Evolutionary conservation across 2,797 vertebrate genomes (phyloP), one percentile per base, ranked within the genome.

Genomic region (Oreonectes daqikongensis): DNA sequence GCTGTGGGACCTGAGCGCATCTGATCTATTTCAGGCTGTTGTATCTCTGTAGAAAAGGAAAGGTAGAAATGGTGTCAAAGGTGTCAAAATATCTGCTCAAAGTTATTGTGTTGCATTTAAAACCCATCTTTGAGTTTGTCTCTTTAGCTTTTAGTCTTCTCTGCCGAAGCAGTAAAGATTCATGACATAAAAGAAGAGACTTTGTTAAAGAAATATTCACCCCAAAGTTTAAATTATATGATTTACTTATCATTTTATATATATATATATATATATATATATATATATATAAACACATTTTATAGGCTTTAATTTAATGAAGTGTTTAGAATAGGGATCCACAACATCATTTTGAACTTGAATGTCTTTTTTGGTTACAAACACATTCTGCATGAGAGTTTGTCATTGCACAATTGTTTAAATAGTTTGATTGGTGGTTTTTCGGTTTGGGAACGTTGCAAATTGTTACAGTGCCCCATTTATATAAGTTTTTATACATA

Each of bases 21-120:
- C 38, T 6, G n/a, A 35, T 75, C 73, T 68, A 60, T 75, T 75
- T 75, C 40, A 35, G 40, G 42, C 52, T 67, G 44, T 35, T 75
- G n/a, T 67, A 67, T 67, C 52, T 30, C 52, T 32, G 11, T 17
- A 67, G n/a, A 15, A 55, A 44, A 53, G 22, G 20, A n/a, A n/a
- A n/a, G n/a, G n/a, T n/a, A 65, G 35, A 68, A 9, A n/a, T n/a
- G n/a, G 30, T 60, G 59, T 69, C 65, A 69, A 50, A 76, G 42
- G 28, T 60, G 42, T 60, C 74, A 50, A 69, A 55, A 59, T 46
- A 46, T 69, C 74, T 50, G 20, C 53, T 60, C 2, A 35, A 65
- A 68, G 30, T 20, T 35, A 20, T 8, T 3, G 50, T 42, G 10
- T 61, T 60, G 57, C 8, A 38, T 20, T 26, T 14, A 65, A 64